A percentile compares a stretch with the other conserved stretches of the same genome.
phyloP scores from a whole-genome alignment of 1,140 invertebrate genomes.

The Aphis gossypii region DNA sequence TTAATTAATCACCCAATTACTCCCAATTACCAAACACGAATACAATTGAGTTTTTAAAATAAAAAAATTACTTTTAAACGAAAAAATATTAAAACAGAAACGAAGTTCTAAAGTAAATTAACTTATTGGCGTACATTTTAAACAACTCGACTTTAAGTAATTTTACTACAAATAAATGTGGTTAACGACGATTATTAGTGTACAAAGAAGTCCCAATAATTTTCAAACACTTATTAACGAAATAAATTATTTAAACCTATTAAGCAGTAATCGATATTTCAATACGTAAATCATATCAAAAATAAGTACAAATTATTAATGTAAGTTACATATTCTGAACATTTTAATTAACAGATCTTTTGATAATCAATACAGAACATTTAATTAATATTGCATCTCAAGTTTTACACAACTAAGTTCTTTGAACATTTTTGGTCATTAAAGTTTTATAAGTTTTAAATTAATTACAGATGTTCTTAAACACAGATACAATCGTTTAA shows the following conservation, averaged over 20 bases:
- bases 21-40: background rate
- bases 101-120: background rate
- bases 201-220: background rate
- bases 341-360: background rate
- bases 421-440: background rate
- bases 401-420: background rate
- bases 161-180: background rate
- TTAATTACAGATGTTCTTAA: background rate
- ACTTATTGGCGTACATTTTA: background rate
- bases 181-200: background rate
- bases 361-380: background rate
- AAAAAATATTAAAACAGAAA: background rate
- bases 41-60: background rate
- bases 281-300: background rate
- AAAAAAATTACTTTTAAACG: background rate
- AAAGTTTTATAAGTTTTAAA: slow-evolving; percentile 5
- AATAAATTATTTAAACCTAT: background rate
- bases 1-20: background rate
- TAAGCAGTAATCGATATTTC: background rate
- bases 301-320: background rate
- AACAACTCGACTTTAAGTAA: background rate
- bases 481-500: background rate
- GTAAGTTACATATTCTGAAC: background rate
- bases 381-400: background rate
- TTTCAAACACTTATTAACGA: background rate